Evolutionary conservation across 2,113 vertebrate species (phyloP).

Genomic region (Petrocephalus microphthalmus): DNA sequence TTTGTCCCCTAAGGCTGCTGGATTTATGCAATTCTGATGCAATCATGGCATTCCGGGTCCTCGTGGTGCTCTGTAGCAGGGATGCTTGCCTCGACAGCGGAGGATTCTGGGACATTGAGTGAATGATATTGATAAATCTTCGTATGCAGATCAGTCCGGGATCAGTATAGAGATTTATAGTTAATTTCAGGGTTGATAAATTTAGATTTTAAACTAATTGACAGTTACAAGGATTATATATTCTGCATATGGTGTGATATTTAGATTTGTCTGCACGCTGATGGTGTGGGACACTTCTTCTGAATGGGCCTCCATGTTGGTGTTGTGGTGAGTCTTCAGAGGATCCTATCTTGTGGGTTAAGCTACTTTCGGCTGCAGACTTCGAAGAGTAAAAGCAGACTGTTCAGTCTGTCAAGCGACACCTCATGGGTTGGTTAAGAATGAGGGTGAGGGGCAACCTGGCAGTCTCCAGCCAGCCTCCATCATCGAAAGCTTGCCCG

Average conservation of each 20-base stretch:
- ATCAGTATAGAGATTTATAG: not conserved
- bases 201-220: not conserved
- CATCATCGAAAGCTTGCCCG: not conserved
- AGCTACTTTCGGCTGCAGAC: not conserved
- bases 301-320: not conserved
- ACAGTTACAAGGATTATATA: not conserved
- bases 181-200: conserved; percentile 10
- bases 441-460: not conserved
- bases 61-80: not conserved
- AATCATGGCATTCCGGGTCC: not conserved
- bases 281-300: not conserved
- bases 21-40: not conserved
- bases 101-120: not conserved
- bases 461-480: not conserved
- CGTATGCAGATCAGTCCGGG: not conserved
- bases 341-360: not conserved
- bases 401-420: not conserved
- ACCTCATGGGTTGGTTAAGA: not conserved
- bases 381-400: not conserved
- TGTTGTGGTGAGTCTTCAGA: not conserved
- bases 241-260: not conserved
- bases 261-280: not conserved
- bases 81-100: not conserved
- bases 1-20: not conserved
- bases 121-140: not conserved